These are phyloP conservation scores for Peromyscus maniculatus DNA, from an alignment of 2,113 vertebrate genomes.

Conservation along the genomic window DNA sequence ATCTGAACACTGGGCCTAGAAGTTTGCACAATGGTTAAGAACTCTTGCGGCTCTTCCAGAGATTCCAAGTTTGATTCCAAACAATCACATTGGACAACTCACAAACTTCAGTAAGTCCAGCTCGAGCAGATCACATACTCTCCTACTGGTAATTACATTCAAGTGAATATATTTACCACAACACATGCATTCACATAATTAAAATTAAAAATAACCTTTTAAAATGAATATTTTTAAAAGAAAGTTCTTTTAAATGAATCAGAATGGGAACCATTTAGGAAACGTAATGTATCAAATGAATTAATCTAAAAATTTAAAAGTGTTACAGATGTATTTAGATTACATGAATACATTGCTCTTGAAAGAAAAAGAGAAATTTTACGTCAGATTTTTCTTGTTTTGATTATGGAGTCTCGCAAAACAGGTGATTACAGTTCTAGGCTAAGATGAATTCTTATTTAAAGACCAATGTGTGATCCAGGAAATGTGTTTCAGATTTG, in stretches of 20 bases:
- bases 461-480: background rate
- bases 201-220: background rate
- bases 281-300: background rate
- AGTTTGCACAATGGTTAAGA: background rate
- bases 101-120: background rate
- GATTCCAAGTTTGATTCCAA: background rate
- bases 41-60: background rate
- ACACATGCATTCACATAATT: background rate
- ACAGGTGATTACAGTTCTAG: background rate
- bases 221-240: background rate
- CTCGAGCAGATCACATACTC: background rate
- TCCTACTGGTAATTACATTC: background rate
- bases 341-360: background rate
- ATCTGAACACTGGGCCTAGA: background rate
- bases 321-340: background rate
- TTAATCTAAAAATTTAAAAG: background rate
- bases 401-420: background rate
- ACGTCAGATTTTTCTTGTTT: background rate
- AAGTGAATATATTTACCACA: background rate
- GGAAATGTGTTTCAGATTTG: background rate
- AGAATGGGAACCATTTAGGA: background rate
- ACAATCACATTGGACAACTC: background rate
- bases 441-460: background rate
- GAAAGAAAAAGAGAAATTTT: background rate
- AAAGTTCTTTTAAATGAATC: background rate